Base-by-base conservation (phyloP, 2,113 vertebrate genomes). In the Ancistrus triradiatus region DNA sequence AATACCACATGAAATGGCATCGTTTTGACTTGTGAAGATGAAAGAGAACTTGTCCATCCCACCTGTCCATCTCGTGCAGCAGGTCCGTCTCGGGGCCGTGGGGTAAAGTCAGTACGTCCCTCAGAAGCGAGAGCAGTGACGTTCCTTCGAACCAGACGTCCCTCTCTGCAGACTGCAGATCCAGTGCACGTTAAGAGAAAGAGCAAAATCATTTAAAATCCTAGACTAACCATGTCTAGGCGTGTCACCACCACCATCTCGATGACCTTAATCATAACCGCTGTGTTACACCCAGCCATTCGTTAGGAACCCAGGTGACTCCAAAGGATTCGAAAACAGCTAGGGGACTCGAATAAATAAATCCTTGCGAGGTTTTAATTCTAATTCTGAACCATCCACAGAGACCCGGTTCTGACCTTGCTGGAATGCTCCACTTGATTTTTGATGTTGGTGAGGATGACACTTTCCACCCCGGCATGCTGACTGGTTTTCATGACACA, bases 361-460 rank as follows among this genome's bases (percentile, higher is more conserved):
- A n/a, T n/a, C n/a, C n/a, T n/a, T n/a, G 7, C 19, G 2, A 35
- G 6, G 6, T 43, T n/a, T 19, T 14, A 11, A 40, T 6, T 5
- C 6, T 10, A 13, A 24, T 2, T 25, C 7, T 46, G 6, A 19
- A 18, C 28, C 3, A 31, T 9, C 0, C 1, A 4, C 13, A 25
- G 48, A 1, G 19, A 46, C 3, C 37, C 44, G 46, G 50, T 13
- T 62, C 84, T 90, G 82, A 97, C 96, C 93, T 77, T 89, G 68
- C 91, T 76, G 0, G 90, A 84, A 11, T 80, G 60, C 49, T 94
- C 91, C 48, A 93, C 87, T 73, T 98, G 91, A 78, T 90, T 93
- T 82, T 86, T 95, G 71, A 96, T 92, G 72, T 95, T 97, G 67
- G 94, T 93, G 71, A 98, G 89, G 61, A 97, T 80, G 50, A 89